Evolutionary conservation across 2,113 vertebrate species (phyloP), one percentile per base, ranked within the genome.

Genomic region (Cyprichromis sp.): DNA sequence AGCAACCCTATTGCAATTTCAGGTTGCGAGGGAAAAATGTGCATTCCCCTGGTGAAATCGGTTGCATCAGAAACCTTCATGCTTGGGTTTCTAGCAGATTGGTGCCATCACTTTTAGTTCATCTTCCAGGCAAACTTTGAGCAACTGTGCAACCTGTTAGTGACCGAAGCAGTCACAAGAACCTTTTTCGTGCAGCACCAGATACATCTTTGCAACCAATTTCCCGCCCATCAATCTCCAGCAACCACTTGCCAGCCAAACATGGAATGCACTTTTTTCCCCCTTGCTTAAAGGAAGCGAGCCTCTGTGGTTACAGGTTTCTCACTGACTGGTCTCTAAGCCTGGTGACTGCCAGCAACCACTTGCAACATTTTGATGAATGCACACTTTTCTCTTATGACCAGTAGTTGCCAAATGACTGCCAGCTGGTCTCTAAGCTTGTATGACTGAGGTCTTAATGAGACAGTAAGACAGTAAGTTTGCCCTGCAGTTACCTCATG

Each of bases 91-190:
- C 40, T 45, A 45, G 68, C 1, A 73, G 68, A 29, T 29, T 73
- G 1, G 0, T 47, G 40, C 4, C 3, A 26, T 73, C 68, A 47
- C 1, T 45, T 73, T 26, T 47, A 73, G 40, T 73, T 29, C 14
- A 6, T 3, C 1, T 73, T 47, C 68, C 68, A 45, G 38, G 38
- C 21, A 45, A 45, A 73, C 68, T 2, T 26, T 42, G 68, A 73
- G 40, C 13, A 7, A 29, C 12, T 29, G 21, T 45, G 68, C 21
- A 47, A 1, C 68, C 14, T 47, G 8, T 45, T 73, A 73, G 13
- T 45, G 68, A 76, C 40, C 0, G 3, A 47, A 47, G 14, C 6
- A 76, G 1, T 47, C 0, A 47, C 1, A 19, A 17, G 4, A 17
- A 76, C 9, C 4, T 29, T 76, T 76, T 76, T 47, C 0, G 1